These are phyloP conservation scores for Agriopis marginaria DNA, from an alignment of 2,888 invertebrate species.

Conservation along the genomic window DNA sequence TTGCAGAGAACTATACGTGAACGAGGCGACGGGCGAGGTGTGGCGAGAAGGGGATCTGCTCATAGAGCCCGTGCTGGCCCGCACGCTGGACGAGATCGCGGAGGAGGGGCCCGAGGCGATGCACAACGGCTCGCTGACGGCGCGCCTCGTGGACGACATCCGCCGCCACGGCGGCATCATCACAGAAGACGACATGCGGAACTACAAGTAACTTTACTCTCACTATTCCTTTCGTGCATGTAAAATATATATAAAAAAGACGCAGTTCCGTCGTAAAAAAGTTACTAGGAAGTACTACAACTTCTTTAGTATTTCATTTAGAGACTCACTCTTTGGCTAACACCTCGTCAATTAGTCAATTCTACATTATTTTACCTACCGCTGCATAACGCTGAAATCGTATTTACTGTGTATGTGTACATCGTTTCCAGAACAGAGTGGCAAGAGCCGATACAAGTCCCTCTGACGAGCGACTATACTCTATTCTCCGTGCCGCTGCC, in stretches of 20 bases:
- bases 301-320: no score
- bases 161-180: slow-evolving; percentile 90
- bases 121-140: slow-evolving; percentile 91
- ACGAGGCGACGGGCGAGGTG: slow-evolving; percentile 86
- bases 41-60: slow-evolving; percentile 89
- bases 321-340: no score
- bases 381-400: no score
- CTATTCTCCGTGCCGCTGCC: slow-evolving; percentile 93
- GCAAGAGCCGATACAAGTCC: slow-evolving; percentile 87
- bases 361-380: no score
- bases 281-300: no score
- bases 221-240: neutral
- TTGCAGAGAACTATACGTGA: slow-evolving; percentile 85
- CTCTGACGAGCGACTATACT: slow-evolving; percentile 87
- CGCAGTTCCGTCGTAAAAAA: no score
- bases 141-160: slow-evolving; percentile 89
- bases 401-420: neutral
- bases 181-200: slow-evolving; percentile 90
- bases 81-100: slow-evolving; percentile 90
- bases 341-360: no score
- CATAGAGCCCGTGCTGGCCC: slow-evolving; percentile 88
- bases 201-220: slow-evolving; percentile 86
- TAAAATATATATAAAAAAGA: no score
- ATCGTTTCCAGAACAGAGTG: slow-evolving; percentile 84
- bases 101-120: slow-evolving; percentile 89